Conservation (phyloP, 2,113 vertebrate genomes). For the Nothobranchius furzeri region DNA sequence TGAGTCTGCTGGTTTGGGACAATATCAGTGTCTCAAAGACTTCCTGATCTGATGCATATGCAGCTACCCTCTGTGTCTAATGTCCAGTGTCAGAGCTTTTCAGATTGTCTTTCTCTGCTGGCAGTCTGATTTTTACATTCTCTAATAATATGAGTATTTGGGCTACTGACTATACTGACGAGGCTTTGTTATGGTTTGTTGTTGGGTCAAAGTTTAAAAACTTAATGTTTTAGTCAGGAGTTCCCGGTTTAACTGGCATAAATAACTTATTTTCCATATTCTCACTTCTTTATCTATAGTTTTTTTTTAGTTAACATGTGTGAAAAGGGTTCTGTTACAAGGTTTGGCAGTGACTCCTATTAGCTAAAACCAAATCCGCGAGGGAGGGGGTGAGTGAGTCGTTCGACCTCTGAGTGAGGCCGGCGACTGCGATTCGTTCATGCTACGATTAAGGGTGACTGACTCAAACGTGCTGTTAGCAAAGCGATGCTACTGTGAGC, state of each 20-base stretch:
- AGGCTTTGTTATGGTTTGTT: too few species aligned
- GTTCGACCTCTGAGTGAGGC: too few species aligned
- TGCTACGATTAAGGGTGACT: too few species aligned
- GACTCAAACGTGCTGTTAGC: too few species aligned
- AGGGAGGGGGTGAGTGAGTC: too few species aligned
- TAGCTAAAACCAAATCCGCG: too few species aligned
- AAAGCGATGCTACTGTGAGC: too few species aligned
- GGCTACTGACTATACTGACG: background rate
- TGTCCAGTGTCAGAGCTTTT: background rate
- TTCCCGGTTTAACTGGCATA: conserved; percentile 7
- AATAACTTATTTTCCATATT: conserved; percentile 14
- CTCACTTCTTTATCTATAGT: background rate
- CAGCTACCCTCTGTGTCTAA: background rate
- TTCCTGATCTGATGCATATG: conserved; percentile 20
- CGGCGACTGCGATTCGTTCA: too few species aligned
- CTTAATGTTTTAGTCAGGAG: background rate
- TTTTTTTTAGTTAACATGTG: too few species aligned
- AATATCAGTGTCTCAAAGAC: conserved; percentile 15
- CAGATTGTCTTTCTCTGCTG: background rate
- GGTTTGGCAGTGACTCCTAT: too few species aligned
- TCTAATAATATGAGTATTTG: background rate
- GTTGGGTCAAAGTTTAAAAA: conserved; percentile 6
- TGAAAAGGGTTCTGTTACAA: too few species aligned
- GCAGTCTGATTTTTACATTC: conserved; percentile 11
- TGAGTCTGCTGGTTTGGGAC: conserved; percentile 7